phyloP scores from a whole-genome alignment of 2,888 invertebrate genomes.

The Cetonia aurata region DNA sequence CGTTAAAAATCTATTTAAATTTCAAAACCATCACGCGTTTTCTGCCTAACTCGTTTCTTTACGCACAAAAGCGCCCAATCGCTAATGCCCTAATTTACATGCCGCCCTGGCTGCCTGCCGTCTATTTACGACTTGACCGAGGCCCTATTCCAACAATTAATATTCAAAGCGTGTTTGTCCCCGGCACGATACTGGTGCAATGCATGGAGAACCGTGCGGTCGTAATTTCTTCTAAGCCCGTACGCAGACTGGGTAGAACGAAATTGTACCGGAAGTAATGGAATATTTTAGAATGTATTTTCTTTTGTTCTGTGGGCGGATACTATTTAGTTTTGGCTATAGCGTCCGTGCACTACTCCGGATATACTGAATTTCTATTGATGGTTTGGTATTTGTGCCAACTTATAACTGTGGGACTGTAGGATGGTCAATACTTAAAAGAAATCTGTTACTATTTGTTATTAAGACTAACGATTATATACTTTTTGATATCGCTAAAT shows the following conservation, averaged over 20 bases:
- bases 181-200: conserved; percentile 13
- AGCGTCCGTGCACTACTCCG: conserved; percentile 6
- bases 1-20: no score
- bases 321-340: conserved; percentile 18
- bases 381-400: not conserved
- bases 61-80: conserved; percentile 3
- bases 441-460: no score
- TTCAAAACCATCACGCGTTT: no score
- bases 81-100: conserved; percentile 21
- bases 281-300: conserved; percentile 13
- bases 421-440: no score
- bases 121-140: conserved; percentile 18
- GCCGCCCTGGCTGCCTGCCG: not conserved
- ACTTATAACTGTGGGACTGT: not conserved
- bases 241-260: conserved; percentile 14
- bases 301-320: conserved; percentile 16
- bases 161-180: conserved; percentile 29
- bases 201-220: conserved; percentile 12
- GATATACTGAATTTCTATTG: conserved; percentile 12
- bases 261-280: conserved; percentile 34
- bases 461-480: no score
- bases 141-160: conserved; percentile 20
- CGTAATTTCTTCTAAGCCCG: conserved; percentile 16
- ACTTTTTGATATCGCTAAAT: no score
- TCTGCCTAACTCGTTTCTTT: no score